Evolutionary conservation across 2,113 vertebrate species (phyloP).

Genomic region (Cololabis saira): DNA sequence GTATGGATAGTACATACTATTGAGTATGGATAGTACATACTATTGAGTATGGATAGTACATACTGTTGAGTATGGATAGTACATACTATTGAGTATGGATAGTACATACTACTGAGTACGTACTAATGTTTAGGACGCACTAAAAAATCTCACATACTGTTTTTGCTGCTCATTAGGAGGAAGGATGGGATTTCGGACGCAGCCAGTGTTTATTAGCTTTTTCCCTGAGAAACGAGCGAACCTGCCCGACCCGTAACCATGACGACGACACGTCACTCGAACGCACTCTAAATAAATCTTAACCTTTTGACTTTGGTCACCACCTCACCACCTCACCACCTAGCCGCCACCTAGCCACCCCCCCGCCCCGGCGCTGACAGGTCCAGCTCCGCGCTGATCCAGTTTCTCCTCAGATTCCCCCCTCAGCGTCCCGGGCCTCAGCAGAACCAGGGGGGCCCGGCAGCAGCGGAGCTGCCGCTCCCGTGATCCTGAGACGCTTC

Average conservation of each 20-base stretch:
- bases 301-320: not conserved
- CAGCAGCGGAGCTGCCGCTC: not conserved
- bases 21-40: too few relatives aligned
- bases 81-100: too few relatives aligned
- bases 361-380: not conserved
- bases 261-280: not conserved
- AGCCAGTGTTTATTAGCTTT: slow-evolving; percentile 8
- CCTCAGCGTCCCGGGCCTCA: not conserved
- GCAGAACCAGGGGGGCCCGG: not conserved
- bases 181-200: too few relatives aligned
- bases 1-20: too few relatives aligned
- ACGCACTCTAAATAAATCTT: slow-evolving; percentile 5
- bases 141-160: too few relatives aligned
- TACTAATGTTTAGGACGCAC: too few relatives aligned
- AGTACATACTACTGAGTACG: too few relatives aligned
- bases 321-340: not conserved
- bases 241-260: not conserved
- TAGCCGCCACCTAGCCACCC: not conserved
- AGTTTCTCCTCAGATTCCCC: not conserved
- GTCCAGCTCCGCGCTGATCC: not conserved
- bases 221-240: slow-evolving; percentile 5
- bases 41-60: too few relatives aligned
- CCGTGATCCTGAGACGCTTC: not conserved
- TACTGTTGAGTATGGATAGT: too few relatives aligned
- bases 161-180: too few relatives aligned